Base-by-base conservation (phyloP, 2,888 invertebrate species). In the Andrena chrysosceles region DNA sequence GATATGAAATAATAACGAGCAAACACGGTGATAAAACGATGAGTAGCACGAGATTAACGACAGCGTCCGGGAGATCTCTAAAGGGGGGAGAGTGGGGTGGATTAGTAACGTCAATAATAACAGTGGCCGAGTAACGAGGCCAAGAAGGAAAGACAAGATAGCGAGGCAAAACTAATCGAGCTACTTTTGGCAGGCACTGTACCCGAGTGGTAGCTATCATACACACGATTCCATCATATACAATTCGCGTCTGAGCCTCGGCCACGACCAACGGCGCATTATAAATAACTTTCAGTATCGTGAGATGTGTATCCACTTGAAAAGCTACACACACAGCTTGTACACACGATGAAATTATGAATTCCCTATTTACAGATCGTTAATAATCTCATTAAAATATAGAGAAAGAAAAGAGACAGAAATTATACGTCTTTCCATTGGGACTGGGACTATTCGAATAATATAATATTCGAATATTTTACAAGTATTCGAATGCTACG, bases 261-360 rank as follows among this genome's bases (percentile, higher is more conserved):
- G 71, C 84, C 86, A 84, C 87, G 86, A 87, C 84, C 85, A 83
- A 82, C 83, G 83, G 77, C 80, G 90, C 86, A 90, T 90, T 90
- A 90, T 91, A 91, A 91, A 91, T 91, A 91, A 90, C 90, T 90
- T 89, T 90, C 83, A 84, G 89, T 88, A 88, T 87, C 86, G 77
- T 82, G 83, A 42, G 42, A 86, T 86, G 85, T 87, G 86, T 85
- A 84, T 77, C 85, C 84, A 78, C 87, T 86, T 70, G 64, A 75
- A 70, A 70, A 82, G 71, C 64, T 73, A 64, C 70, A 72, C 80
- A 64, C 78, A 77, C 69, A 74, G 73, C 68, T 62, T 42, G 33
- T 75, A 79, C 52, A 71, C 69, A 83, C 60, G 20, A 64, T 66
- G 67, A 77, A 84, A 85, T 87, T 84, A 80, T 66, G 73, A 64